These are phyloP conservation scores for Leucoma salicis DNA, from an alignment of 2,888 invertebrate genomes.

Conservation along the genomic window DNA sequence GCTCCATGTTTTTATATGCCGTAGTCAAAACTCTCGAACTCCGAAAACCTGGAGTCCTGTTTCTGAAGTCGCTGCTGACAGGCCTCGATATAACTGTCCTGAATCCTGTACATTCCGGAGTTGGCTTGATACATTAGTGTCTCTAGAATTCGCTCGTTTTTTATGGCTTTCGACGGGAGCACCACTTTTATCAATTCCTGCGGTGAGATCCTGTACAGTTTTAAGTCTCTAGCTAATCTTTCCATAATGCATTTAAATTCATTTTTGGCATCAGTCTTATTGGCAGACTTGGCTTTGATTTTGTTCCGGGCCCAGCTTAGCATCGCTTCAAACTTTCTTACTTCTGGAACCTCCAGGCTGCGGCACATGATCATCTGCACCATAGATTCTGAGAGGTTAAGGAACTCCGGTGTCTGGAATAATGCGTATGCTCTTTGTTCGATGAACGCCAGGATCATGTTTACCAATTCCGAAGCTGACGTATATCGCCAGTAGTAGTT, in stretches of 20 bases:
- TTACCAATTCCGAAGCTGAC: constrained; percentile 95
- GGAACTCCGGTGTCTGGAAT: constrained; percentile 92
- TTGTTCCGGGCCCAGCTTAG: constrained; percentile 93
- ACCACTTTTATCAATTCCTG: constrained; percentile 96
- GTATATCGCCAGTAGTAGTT: constrained; percentile 98
- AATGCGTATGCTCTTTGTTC: constrained; percentile 93
- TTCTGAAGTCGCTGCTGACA: constrained; percentile 93
- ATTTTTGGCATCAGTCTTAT: constrained; percentile 91
- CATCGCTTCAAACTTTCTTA: constrained; percentile 96
- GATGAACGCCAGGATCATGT: constrained; percentile 95
- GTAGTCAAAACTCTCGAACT: constrained; percentile 91
- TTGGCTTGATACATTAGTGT: constrained; percentile 97
- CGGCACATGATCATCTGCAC: constrained; percentile 96
- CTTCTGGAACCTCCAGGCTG: constrained; percentile 93
- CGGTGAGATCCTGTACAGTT: constrained; percentile 94
- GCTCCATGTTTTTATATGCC: constrained; percentile 82
- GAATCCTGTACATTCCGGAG: constrained; percentile 95
- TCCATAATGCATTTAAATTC: constrained; percentile 97
- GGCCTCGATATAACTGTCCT: constrained; percentile 93
- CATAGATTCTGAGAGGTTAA: constrained; percentile 96
- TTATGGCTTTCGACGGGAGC: constrained; percentile 94
- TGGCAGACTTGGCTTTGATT: constrained; percentile 89
- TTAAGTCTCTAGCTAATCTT: constrained; percentile 92
- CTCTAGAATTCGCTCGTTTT: constrained; percentile 94
- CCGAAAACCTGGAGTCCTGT: constrained; percentile 93